Evolutionary conservation across 1,140 invertebrate species (phyloP), one percentile per base, ranked within the genome.

Genomic region (Potamilus streckersoni): DNA sequence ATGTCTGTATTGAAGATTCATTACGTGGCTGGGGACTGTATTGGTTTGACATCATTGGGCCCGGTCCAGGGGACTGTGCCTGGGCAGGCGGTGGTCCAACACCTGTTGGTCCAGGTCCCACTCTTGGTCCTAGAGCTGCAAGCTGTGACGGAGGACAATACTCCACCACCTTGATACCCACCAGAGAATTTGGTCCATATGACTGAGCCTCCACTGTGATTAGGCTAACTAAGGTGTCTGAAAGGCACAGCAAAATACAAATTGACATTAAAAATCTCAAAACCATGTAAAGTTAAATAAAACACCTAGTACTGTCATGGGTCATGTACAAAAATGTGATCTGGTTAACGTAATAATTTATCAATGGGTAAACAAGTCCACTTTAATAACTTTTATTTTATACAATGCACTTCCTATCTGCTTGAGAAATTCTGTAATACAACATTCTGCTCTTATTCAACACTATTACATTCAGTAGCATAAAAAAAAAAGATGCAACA

Each of bases 111-210:
- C 80, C 84, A 70, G 74, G 84, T 69, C 81, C 86, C 81, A 85
- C 84, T 81, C 80, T 83, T 77, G 79, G 78, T 78, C 63, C 73
- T 59, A 79, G 79, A 60, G 88, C 89, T 38, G 82, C 79, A 55
- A 82, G 64, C 61, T 80, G 79, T 23, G 82, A 69, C 8, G 84
- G 81, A 23, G 85, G 85, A 23, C 84, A 85, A 74, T 88, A 87
- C 89, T 98, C 97, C 65, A 98, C 96, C 23, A 99, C 95, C 82
- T 96, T 94, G 95, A 99, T 98, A 14, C 97, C 92, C 67, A 98
- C 96, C 85, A 97, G 96, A 0, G 97, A 97, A 80, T 96, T 95
- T 0, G 96, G 95, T 0, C 97, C 97, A 89, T 98, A 99, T 82
- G 96, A 96, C 88, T 98, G 96, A 2, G 97, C 97, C 92, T 95